These are phyloP conservation scores for Nephrotoma appendiculata DNA, from an alignment of 2,888 invertebrate genomes.

Conservation along the genomic window DNA sequence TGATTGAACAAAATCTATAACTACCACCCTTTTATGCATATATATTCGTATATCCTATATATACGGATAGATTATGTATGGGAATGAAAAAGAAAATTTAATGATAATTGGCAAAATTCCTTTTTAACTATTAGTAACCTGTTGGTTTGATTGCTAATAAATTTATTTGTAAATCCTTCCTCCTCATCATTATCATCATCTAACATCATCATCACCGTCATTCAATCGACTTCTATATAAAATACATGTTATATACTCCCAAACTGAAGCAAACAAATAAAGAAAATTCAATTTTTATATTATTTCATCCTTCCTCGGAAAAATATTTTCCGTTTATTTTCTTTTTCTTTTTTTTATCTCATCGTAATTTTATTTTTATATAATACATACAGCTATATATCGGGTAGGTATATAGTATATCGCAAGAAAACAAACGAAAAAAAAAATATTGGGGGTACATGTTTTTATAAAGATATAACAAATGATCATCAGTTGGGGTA, in stretches of 20 bases:
- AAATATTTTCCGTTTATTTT: neutral
- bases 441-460: neutral
- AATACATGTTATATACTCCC: neutral
- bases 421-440: neutral
- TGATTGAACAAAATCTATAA: neutral
- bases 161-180: neutral
- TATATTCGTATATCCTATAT: neutral
- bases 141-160: neutral
- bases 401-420: neutral
- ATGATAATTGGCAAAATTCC: neutral
- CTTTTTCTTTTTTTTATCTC: neutral
- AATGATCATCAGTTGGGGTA: neutral
- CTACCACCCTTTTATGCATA: neutral
- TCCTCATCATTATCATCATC: neutral
- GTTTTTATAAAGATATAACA: neutral
- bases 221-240: neutral
- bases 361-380: neutral
- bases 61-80: neutral
- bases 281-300: neutral
- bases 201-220: neutral
- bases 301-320: neutral
- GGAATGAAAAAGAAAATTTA: neutral
- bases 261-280: neutral
- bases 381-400: neutral
- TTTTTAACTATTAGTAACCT: neutral